phyloP scores from a whole-genome alignment of 2,797 vertebrate genomes.

The Ctenopoma kingsleyae region DNA sequence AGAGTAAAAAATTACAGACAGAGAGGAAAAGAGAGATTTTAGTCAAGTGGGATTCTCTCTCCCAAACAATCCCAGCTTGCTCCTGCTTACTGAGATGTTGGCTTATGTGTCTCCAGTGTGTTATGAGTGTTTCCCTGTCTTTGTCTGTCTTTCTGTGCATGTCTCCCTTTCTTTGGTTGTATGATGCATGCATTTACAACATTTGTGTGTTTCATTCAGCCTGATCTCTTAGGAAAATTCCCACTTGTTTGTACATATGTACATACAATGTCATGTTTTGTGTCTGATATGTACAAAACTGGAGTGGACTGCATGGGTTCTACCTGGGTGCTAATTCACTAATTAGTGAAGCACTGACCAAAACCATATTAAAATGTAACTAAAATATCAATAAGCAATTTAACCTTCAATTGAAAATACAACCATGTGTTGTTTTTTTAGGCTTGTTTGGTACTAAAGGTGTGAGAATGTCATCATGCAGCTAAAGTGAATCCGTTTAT shows the following conservation, averaged over 20 bases:
- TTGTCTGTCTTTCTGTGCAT: constrained; percentile 39
- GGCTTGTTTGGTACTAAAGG: not conserved
- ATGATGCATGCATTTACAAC: constrained; percentile 32
- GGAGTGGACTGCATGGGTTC: not conserved
- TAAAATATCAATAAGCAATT: not conserved
- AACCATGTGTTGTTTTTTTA: not conserved
- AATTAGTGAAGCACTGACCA: not conserved
- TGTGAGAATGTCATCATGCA: not conserved
- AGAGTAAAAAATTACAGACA: constrained; percentile 84
- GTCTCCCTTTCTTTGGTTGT: constrained; percentile 47
- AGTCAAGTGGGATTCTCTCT: constrained; percentile 92
- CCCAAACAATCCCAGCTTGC: constrained; percentile 85
- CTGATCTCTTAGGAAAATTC: constrained; percentile 46
- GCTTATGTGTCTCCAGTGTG: constrained; percentile 56
- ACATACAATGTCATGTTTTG: constrained; percentile 4
- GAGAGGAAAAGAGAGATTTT: constrained; percentile 79
- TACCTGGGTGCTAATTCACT: not conserved
- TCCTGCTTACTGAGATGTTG: constrained; percentile 58
- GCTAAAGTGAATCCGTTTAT: constrained; percentile 22
- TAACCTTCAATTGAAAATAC: constrained; percentile 1
- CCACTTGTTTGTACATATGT: constrained; percentile 43
- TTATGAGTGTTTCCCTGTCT: constrained; percentile 60
- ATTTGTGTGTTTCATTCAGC: constrained; percentile 25
- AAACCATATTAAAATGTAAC: not conserved
- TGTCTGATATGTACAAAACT: constrained; percentile 23